Conservation (phyloP, 2,113 vertebrate species). For the Myiopsitta monachus region DNA sequence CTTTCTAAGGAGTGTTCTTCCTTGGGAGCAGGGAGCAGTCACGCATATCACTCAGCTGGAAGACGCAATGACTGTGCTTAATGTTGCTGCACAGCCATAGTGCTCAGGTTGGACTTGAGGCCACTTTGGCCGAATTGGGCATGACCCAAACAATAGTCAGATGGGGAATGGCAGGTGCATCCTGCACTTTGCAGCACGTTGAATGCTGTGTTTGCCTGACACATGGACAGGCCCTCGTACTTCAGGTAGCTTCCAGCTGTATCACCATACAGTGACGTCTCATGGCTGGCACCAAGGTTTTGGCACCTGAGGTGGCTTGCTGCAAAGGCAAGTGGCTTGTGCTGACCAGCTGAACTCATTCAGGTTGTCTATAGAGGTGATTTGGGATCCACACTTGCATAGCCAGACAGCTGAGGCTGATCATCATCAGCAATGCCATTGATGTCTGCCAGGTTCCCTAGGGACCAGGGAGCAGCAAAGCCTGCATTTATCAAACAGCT, state of each 20-base stretch:
- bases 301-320: not conserved
- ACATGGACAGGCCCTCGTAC: accelerated
- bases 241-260: not conserved
- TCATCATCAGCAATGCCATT: not conserved
- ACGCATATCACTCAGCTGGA: accelerated
- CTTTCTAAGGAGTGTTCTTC: not conserved
- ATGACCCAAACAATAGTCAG: not conserved
- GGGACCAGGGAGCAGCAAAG: not conserved
- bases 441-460: not conserved
- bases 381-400: not conserved
- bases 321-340: not conserved
- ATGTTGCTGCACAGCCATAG: not conserved
- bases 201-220: not conserved
- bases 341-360: not conserved
- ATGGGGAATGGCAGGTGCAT: not conserved
- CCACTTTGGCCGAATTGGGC: not conserved
- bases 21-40: not conserved
- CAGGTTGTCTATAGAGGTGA: not conserved
- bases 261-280: not conserved
- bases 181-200: not conserved
- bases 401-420: not conserved
- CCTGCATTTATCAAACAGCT: not conserved
- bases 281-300: not conserved
- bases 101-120: not conserved
- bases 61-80: not conserved